Percentiles rank a stretch among this genome's conserved stretches.
phyloP scores from a whole-genome alignment of 37 sponge, comb jelly and placozoan genomes.

The Hormiphora californensis region DNA sequence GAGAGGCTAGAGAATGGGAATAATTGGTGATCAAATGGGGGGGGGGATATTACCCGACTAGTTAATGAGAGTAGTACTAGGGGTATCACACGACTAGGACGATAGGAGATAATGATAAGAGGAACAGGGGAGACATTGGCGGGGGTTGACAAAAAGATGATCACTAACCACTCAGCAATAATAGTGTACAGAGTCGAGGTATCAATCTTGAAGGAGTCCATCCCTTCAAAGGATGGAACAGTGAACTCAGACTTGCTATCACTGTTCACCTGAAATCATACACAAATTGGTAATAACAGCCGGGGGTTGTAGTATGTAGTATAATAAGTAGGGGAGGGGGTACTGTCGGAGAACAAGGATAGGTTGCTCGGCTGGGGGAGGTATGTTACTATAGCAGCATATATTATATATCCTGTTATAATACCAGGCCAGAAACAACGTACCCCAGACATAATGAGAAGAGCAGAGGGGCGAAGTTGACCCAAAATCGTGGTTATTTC shows the following conservation, averaged over 20 bases:
- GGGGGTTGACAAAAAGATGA: not conserved
- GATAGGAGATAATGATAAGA: too few relatives aligned
- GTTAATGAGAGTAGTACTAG: not conserved
- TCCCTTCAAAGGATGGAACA: conserved; percentile 24
- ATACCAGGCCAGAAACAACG: not conserved
- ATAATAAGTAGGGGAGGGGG: too few relatives aligned
- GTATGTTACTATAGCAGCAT: not conserved
- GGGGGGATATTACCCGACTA: not conserved
- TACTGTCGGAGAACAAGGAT: too few relatives aligned
- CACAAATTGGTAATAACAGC: not conserved
- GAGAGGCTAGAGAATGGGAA: not conserved
- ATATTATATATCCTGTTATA: not conserved
- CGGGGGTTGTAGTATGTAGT: too few relatives aligned
- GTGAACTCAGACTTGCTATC: not conserved
- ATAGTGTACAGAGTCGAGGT: conserved; percentile 70
- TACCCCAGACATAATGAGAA: conserved; percentile 3
- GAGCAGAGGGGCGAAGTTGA: not conserved
- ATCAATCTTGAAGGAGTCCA: conserved; percentile 62
- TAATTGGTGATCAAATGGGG: not conserved
- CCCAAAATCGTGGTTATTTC: conserved; percentile 57
- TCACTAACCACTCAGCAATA: conserved; percentile 83
- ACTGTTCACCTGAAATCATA: not conserved
- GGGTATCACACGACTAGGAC: too few relatives aligned
- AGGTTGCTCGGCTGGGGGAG: not conserved
- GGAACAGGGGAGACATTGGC: too few relatives aligned